phyloP scores from a whole-genome alignment of 2,888 invertebrate species.

The Eupeodes luniger region DNA sequence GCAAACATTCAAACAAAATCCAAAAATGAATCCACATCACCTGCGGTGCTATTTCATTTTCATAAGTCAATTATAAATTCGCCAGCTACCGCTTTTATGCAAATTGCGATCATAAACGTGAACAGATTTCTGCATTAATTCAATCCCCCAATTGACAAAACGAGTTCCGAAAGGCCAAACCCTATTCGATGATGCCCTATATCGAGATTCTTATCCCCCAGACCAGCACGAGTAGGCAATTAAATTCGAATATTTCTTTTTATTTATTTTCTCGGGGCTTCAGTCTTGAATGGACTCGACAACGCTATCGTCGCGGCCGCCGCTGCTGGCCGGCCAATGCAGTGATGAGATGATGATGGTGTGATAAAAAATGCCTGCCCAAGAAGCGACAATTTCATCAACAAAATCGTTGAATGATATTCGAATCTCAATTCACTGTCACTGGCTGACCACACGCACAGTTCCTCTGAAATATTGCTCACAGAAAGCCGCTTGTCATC shows the following conservation, averaged over 20 bases:
- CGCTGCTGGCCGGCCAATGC: too few species aligned
- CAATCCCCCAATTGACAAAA: slow-evolving; percentile 35
- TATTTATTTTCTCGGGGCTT: background rate
- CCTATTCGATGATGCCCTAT: background rate
- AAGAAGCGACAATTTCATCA: slow-evolving; percentile 60
- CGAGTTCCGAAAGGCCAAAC: slow-evolving; percentile 35
- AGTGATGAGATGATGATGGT: slow-evolving; percentile 2
- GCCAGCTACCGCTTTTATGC: slow-evolving; percentile 28
- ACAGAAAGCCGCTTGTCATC: slow-evolving; percentile 65
- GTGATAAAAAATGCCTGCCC: slow-evolving; percentile 59
- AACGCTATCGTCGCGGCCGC: too few species aligned
- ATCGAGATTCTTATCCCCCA: slow-evolving; percentile 66
- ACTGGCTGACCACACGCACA: slow-evolving; percentile 72
- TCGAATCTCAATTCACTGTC: slow-evolving; percentile 25
- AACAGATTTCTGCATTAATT: slow-evolving; percentile 24
- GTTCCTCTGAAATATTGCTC: slow-evolving; percentile 56
- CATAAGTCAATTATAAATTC: background rate
- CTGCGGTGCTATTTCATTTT: background rate
- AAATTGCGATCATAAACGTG: slow-evolving; percentile 34
- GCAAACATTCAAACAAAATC: too few species aligned
- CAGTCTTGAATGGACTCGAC: slow-evolving; percentile 2
- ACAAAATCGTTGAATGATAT: slow-evolving; percentile 61
- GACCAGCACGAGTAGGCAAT: slow-evolving; percentile 76
- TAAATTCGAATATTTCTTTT: slow-evolving; percentile 75
- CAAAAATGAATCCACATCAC: too few species aligned